phyloP scores from a whole-genome alignment of 2,113 vertebrate species.

The Cochlearius cochlearius region DNA sequence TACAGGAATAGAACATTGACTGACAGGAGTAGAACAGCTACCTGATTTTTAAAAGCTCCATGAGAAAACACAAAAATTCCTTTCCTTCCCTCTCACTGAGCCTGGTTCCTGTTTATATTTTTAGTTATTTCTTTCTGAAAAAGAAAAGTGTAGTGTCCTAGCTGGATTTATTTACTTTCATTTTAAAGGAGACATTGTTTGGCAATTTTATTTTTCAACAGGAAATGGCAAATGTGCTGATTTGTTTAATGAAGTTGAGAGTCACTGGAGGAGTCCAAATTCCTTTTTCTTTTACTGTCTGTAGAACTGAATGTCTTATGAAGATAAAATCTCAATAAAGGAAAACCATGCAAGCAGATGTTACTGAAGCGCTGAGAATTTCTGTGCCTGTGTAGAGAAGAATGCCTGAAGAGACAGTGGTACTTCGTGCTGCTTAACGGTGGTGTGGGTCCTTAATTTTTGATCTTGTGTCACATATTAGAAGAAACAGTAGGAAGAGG shows the following conservation, averaged over 20 bases:
- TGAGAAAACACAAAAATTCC: background rate
- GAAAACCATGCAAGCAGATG: background rate
- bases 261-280: constrained; percentile 13
- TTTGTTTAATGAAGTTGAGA: constrained; percentile 35
- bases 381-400: background rate
- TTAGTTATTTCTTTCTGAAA: background rate
- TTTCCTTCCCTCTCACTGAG: background rate
- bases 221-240: constrained; percentile 36
- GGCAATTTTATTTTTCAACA: constrained; percentile 28
- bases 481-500: background rate
- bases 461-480: background rate
- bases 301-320: background rate
- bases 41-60: background rate
- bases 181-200: constrained; percentile 23
- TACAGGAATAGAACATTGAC: background rate
- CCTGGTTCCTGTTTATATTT: background rate
- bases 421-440: background rate
- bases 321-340: constrained; percentile 16
- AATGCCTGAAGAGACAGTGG: background rate
- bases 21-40: background rate
- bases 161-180: constrained; percentile 10
- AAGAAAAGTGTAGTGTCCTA: background rate
- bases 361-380: background rate
- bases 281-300: background rate
- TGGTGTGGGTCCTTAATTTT: background rate